Evolutionary conservation across 2,797 vertebrate species (phyloP).

Genomic region (Chaenodraco wilsoni): DNA sequence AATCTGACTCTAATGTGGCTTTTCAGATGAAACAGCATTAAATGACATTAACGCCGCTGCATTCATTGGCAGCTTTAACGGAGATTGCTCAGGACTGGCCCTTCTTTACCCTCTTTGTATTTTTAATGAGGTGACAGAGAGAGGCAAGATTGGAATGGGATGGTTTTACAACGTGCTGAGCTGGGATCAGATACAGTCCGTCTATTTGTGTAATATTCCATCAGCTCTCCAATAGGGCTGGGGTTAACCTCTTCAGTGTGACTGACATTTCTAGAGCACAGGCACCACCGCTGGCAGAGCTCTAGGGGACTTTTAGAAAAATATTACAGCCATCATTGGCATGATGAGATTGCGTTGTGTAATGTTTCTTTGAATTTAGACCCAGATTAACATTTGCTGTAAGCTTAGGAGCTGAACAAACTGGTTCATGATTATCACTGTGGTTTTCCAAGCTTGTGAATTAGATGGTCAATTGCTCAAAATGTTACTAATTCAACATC

Average conservation of each 20-base stretch:
- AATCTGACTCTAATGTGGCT: slow-evolving; percentile 82
- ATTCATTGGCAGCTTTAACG: slow-evolving; percentile 80
- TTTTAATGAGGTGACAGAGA: slow-evolving; percentile 84
- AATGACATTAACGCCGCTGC: slow-evolving; percentile 78
- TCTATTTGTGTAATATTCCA: slow-evolving; percentile 82
- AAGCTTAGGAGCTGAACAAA: slow-evolving; percentile 49
- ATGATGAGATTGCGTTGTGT: slow-evolving; percentile 63
- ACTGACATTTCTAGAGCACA: slow-evolving; percentile 82
- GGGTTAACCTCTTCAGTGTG: slow-evolving; percentile 79
- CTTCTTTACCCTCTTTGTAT: slow-evolving; percentile 81
- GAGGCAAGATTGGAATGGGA: slow-evolving; percentile 77
- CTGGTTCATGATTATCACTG: slow-evolving; percentile 52
- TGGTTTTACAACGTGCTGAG: slow-evolving; percentile 77
- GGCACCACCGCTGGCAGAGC: slow-evolving; percentile 66
- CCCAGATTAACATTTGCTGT: slow-evolving; percentile 68
- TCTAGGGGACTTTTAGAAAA: slow-evolving; percentile 68
- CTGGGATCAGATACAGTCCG: slow-evolving; percentile 79
- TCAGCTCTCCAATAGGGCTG: slow-evolving; percentile 60
- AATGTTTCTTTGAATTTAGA: slow-evolving; percentile 60
- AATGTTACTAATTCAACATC: slow-evolving; percentile 64
- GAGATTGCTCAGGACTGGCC: slow-evolving; percentile 78
- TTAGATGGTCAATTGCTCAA: slow-evolving; percentile 55
- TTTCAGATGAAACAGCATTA: slow-evolving; percentile 83
- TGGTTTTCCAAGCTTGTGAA: slow-evolving; percentile 52
- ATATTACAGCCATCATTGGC: slow-evolving; percentile 64